Evolutionary conservation across 2,797 vertebrate species (phyloP), one percentile per base, ranked within the genome.

Genomic region (Silurus lanzhouensis): DNA sequence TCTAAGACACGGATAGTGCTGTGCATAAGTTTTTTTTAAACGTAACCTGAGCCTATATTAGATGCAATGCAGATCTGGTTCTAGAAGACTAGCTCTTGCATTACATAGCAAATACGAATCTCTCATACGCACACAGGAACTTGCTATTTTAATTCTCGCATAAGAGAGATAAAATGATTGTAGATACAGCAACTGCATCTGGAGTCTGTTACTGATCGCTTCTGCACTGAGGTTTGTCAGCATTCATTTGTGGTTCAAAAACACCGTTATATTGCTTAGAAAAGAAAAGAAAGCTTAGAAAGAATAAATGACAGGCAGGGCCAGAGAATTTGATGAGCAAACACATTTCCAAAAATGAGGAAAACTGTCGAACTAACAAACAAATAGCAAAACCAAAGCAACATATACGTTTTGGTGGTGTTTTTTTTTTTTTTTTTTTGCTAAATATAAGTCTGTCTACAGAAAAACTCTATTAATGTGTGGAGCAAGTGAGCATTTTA

Each of bases 51-150:
- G 27, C 63, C 76, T 63, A 7, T 66, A 77, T 44, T 52, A 44
- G 44, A 61, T 84, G 68, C 74, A 77, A 20, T 82, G 71, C 27
- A 80, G 68, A n/a, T 75, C 38, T 67, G 55, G 44, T 82, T 61
- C 52, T 84, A n/a, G 15, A n/a, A 67, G 63, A 20, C 46, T 31
- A 60, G 22, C 78, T 80, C 61, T 80, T 19, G 22, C 44, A n/a
- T 81, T 66, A 52, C n/a, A 55, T 27, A 80, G 22, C 14, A 64
- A 48, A 48, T 80, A 22, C 44, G 60, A 64, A 80, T 52, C 9
- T 67, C 46, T 81, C 63, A 67, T 15, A 14, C 6, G 14, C 61
- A 80, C 25, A 67, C 5, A 20, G 20, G 48, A 79, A 22, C 22
- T 44, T 14, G 58, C 31, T 44, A 22, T n/a, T 44, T 79, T 48